These are phyloP conservation scores for Cygnus olor DNA, from an alignment of 2,797 vertebrate genomes.

Conservation along the genomic window DNA sequence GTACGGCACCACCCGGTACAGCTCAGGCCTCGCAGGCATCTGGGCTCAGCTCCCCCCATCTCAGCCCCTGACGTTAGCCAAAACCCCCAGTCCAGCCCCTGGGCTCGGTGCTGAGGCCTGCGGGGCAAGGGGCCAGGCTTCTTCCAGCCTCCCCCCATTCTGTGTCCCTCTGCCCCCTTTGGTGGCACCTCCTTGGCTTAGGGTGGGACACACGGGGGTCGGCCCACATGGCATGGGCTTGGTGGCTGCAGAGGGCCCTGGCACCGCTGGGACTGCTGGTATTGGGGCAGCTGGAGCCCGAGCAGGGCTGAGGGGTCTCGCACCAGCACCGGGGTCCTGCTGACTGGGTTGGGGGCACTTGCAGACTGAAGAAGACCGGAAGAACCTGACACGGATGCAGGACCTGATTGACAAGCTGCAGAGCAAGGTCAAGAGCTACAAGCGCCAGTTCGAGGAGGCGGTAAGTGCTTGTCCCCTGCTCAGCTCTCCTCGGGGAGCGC, in stretches of 20 bases:
- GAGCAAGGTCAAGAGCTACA: conserved; percentile 94
- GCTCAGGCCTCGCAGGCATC: not conserved
- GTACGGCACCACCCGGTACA: conserved; percentile 58
- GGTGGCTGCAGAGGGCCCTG: not conserved
- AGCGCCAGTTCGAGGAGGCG: conserved; percentile 91
- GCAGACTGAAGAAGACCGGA: conserved; percentile 91
- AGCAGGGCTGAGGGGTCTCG: not conserved
- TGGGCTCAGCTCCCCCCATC: not conserved
- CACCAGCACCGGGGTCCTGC: not conserved
- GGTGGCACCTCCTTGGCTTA: not conserved
- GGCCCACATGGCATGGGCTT: fast-evolving
- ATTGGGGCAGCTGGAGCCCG: not conserved
- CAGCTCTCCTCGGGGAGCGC: fast-evolving
- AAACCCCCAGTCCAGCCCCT: not conserved
- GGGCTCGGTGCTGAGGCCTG: not conserved
- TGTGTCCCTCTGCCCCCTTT: not conserved
- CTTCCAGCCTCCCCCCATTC: not conserved
- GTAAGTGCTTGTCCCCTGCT: conserved; percentile 74
- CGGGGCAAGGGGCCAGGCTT: not conserved
- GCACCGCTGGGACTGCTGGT: not conserved
- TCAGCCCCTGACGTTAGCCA: not conserved
- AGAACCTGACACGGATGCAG: conserved; percentile 91
- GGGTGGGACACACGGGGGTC: not conserved
- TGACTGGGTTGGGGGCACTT: not conserved
- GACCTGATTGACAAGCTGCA: conserved; percentile 94